Conservation (phyloP, 2,797 vertebrate genomes). For the Scarus forsteni region DNA sequence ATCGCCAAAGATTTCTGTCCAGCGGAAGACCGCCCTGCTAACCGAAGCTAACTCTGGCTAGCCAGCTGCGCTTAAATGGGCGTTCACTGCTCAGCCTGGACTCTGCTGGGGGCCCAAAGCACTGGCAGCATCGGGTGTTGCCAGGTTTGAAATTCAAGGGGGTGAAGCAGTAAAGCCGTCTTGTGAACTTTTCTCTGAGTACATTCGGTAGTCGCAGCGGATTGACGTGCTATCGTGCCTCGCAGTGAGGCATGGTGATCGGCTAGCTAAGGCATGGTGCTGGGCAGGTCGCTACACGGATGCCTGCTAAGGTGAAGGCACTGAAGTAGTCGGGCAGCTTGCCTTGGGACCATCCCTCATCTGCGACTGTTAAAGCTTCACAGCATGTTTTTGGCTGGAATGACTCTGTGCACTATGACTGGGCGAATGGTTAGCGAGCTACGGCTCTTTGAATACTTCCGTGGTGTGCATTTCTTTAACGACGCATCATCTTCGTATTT, state of each 20-base stretch:
- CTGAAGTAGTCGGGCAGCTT: constrained; percentile 25
- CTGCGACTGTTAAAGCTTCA: neutral
- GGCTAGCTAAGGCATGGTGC: constrained; percentile 32
- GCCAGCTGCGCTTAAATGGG: constrained; percentile 79
- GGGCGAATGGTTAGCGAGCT: neutral
- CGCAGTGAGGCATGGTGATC: constrained; percentile 25
- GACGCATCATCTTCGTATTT: neutral
- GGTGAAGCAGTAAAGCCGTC: neutral
- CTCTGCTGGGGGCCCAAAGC: constrained; percentile 41
- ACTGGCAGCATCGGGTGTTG: constrained; percentile 9
- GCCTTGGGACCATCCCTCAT: neutral
- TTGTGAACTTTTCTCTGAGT: neutral
- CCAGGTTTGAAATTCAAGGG: constrained; percentile 2
- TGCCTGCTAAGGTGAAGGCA: constrained; percentile 26
- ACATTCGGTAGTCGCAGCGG: neutral
- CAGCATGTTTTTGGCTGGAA: neutral
- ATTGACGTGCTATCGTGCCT: constrained; percentile 12
- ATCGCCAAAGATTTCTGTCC: constrained; percentile 6
- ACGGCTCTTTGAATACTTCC: neutral
- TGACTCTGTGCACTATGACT: too few relatives aligned
- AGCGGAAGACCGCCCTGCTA: constrained; percentile 62
- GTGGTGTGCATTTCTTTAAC: constrained; percentile 15
- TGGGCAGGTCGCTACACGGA: constrained; percentile 47
- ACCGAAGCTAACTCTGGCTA: constrained; percentile 59
- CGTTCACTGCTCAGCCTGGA: constrained; percentile 71